Conservation (phyloP, 2,113 vertebrate species). For the Malaclemys terrapin region DNA sequence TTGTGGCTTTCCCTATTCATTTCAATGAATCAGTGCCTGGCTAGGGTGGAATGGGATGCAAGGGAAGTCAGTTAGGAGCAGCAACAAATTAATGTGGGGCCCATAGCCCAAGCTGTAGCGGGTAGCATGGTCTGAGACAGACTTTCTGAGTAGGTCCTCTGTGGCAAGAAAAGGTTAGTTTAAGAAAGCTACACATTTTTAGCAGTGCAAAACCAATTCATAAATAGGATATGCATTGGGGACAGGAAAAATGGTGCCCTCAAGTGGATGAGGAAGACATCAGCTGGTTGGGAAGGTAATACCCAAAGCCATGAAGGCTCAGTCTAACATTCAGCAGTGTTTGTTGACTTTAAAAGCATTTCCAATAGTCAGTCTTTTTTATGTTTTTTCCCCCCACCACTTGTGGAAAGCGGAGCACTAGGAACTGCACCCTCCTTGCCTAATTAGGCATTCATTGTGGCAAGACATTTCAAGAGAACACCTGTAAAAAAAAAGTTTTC, state of each 20-base stretch:
- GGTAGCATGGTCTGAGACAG: not conserved
- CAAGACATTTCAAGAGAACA: not conserved
- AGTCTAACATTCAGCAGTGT: not conserved
- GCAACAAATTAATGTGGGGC: not conserved
- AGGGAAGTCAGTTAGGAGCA: not conserved
- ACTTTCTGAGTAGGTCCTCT: not conserved
- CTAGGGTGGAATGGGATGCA: constrained; percentile 6
- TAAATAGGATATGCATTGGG: not conserved
- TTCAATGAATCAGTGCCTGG: constrained; percentile 11
- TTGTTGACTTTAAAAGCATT: not conserved
- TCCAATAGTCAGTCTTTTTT: not conserved
- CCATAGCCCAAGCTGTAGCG: not conserved
- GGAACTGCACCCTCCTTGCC: constrained; percentile 24
- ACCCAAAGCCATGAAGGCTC: not conserved
- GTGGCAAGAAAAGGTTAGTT: not conserved
- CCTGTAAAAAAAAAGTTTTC: not conserved
- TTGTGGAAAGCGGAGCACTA: constrained; percentile 44
- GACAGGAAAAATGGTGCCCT: not conserved
- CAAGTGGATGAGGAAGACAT: not conserved
- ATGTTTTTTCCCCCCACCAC: not conserved
- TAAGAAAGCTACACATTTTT: not conserved
- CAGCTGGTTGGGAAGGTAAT: not conserved
- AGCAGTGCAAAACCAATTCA: not conserved
- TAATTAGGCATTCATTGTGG: constrained; percentile 12
- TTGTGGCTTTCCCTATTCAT: constrained; percentile 62